These are phyloP conservation scores for Neelides folsomi DNA, from an alignment of 2,888 invertebrate genomes.

Conservation along the genomic window DNA sequence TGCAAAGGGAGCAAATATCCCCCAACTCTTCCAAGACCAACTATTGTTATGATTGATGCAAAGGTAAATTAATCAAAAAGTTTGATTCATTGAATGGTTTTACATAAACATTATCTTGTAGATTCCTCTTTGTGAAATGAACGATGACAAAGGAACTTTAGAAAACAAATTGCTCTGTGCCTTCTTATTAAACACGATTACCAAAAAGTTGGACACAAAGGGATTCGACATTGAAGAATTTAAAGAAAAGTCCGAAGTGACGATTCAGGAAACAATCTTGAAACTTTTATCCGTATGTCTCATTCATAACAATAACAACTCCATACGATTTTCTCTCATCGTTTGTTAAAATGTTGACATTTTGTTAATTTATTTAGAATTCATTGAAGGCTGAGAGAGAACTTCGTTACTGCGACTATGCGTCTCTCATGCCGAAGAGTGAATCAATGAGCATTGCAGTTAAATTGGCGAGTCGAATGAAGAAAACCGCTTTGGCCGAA, in stretches of 20 bases:
- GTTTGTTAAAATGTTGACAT: constrained; percentile 4
- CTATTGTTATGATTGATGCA: constrained; percentile 40
- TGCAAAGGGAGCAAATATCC: constrained; percentile 85
- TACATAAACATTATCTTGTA: constrained; percentile 35
- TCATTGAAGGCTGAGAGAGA: constrained; percentile 40
- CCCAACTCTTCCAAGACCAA: constrained; percentile 70
- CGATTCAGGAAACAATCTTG: constrained; percentile 63
- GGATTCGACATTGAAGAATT: constrained; percentile 33
- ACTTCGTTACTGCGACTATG: constrained; percentile 70
- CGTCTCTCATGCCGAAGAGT: constrained; percentile 63
- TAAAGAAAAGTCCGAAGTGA: constrained; percentile 48
- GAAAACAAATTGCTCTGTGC: constrained; percentile 45
- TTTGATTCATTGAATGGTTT: background rate
- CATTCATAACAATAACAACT: too few species aligned
- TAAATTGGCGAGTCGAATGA: constrained; percentile 71
- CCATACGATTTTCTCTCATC: too few species aligned
- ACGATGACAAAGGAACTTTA: constrained; percentile 63
- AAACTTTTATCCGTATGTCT: constrained; percentile 69
- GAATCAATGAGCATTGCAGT: constrained; percentile 67
- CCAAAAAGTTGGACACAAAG: constrained; percentile 29
- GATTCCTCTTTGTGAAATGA: constrained; percentile 62
- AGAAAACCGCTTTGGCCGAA: constrained; percentile 63
- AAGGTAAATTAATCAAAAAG: constrained; percentile 11
- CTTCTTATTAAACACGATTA: constrained; percentile 15
- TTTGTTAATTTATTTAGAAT: too few species aligned